Percentiles rank a stretch among this genome's conserved stretches.
Conservation (phyloP, 2,113 vertebrate genomes). For the Bagarius yarrelli region DNA sequence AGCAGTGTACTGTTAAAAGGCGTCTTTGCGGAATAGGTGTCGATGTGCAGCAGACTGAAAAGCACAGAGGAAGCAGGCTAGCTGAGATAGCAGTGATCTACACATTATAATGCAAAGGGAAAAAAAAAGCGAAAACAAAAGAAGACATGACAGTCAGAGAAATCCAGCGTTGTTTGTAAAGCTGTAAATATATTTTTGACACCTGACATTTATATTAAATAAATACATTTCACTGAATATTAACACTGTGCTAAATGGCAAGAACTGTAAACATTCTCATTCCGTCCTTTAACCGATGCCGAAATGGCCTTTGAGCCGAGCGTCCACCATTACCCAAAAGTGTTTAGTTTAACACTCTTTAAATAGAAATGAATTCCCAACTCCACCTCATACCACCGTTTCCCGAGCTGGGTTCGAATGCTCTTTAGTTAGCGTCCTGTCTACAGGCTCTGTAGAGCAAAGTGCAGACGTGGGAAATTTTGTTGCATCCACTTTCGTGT, state of each 20-base stretch:
- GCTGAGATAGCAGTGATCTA: neutral
- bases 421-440: conserved; percentile 2
- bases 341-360: conserved; percentile 25
- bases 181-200: conserved; percentile 29
- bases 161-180: neutral
- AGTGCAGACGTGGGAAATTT: neutral
- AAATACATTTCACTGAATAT: conserved; percentile 45
- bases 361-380: conserved; percentile 9
- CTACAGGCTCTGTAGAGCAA: conserved; percentile 22
- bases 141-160: neutral
- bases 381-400: conserved; percentile 51
- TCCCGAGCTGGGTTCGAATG: conserved; percentile 43
- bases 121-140: neutral
- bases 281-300: neutral
- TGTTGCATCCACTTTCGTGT: neutral
- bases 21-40: neutral
- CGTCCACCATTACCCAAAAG: conserved; percentile 21
- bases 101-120: neutral
- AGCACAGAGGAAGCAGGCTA: neutral
- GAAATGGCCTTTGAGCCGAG: neutral
- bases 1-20: too few relatives aligned
- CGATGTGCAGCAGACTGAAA: neutral
- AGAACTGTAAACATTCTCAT: conserved; percentile 42
- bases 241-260: conserved; percentile 28
- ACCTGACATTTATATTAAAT: conserved; percentile 26